A percentile compares a stretch with the other conserved stretches of the same genome.
Conservation (phyloP, 37 sponge, comb jelly and placozoan species). For the Sycon ciliatum region DNA sequence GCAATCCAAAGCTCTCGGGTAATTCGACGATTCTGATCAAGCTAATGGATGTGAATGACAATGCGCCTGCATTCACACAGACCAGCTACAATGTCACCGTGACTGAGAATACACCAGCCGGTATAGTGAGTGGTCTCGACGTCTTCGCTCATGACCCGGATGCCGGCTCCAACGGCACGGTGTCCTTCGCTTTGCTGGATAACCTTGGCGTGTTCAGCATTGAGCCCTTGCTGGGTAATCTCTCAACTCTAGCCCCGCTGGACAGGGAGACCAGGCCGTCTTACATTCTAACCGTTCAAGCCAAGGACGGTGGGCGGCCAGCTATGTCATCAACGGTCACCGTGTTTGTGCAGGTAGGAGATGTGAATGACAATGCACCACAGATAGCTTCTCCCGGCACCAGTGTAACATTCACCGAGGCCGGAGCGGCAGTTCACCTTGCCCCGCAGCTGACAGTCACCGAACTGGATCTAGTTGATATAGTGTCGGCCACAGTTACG, state of each 20-base stretch:
- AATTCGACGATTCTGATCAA: background rate
- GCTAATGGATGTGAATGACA: conserved; percentile 33
- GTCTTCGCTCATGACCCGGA: conserved; percentile 52
- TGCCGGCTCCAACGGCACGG: conserved; percentile 26
- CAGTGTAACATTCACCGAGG: conserved; percentile 36
- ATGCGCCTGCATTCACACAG: conserved; percentile 39
- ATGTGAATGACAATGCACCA: conserved; percentile 55
- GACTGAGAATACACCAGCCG: conserved; percentile 25
- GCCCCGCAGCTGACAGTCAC: conserved; percentile 19
- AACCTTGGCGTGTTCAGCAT: conserved; percentile 5
- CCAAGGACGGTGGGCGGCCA: conserved; percentile 47
- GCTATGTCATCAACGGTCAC: conserved; percentile 28
- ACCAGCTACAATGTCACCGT: conserved; percentile 14
- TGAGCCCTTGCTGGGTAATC: background rate
- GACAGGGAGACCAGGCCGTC: conserved; percentile 17
- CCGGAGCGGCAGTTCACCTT: conserved; percentile 12
- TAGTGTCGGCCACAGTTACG: conserved; percentile 12
- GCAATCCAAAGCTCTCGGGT: background rate
- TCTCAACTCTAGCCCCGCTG: background rate
- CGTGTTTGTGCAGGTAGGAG: conserved; percentile 26
- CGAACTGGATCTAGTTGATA: conserved; percentile 41
- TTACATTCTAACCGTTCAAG: conserved; percentile 34
- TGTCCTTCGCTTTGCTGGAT: conserved; percentile 19
- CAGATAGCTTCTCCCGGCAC: background rate
- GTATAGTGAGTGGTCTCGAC: conserved; percentile 12